Base-by-base conservation (phyloP, 2,113 vertebrate species). In the Tetrax tetrax region DNA sequence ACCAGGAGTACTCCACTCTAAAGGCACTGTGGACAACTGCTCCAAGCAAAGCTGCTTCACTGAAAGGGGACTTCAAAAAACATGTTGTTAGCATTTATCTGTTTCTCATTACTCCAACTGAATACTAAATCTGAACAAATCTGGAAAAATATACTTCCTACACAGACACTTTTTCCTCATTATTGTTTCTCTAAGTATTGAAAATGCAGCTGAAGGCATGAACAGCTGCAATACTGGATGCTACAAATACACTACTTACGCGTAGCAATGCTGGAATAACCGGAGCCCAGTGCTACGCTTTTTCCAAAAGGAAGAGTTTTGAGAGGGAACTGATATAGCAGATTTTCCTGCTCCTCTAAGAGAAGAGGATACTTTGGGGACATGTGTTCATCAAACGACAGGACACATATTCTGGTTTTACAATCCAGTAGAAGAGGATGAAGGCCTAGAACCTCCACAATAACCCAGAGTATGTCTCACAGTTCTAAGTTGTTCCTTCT, bases 121-220 rank as follows among this genome's bases (percentile, higher is more conserved):
- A 93, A 80, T 50, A 69, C 14, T n/a, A 83, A 83, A 50, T n/a
- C 45, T 79, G 61, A 96, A 75, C 14, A 92, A 63, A 87, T 86
- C 57, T 95, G 83, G 38, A 86, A 96, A 94, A 92, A 2, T 13
- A 17, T 82, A 25, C 86, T 79, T 92, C 95, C 90, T 89, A 93
- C 90, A 89, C 69, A 88, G 70, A 63, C 35, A 68, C 84, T 92
- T 96, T 88, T 92, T 54, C 33, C 68, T 92, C 41, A 56, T 92
- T 87, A 84, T 69, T 96, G 56, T 60, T 48, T 96, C 71, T 57
- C 19, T 31, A 68, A 77, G 65, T 51, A 65, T 56, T 72, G 65
- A 86, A 95, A 93, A 93, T 47, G 69, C 90, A 84, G 83, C 77
- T 95, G 65, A 86, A 92, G 76, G 86, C 15, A 0, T 89, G 60